Evolutionary conservation across 2,888 invertebrate genomes (phyloP).

Genomic region (Drosophila dives): DNA sequence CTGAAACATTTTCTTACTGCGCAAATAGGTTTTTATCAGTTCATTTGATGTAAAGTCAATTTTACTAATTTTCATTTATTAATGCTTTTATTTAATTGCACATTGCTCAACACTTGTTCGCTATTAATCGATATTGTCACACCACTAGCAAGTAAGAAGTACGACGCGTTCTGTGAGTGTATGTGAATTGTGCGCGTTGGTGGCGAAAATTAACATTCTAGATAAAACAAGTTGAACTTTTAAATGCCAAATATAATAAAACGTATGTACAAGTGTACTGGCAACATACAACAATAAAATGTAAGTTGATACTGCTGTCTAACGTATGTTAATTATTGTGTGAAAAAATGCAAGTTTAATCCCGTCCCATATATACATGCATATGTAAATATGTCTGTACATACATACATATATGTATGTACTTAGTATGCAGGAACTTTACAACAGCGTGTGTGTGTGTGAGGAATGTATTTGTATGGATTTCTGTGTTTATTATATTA

Average conservation of each 20-base stretch:
- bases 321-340: slow-evolving; percentile 7
- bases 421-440: slow-evolving; percentile 63
- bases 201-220: slow-evolving; percentile 62
- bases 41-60: not conserved
- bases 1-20: no score
- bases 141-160: slow-evolving; percentile 41
- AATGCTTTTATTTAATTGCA: not conserved
- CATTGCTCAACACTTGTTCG: slow-evolving; percentile 19
- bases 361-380: slow-evolving; percentile 26
- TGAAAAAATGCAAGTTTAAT: slow-evolving; percentile 45
- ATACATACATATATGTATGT: slow-evolving; percentile 18
- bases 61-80: not conserved
- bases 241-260: slow-evolving; percentile 38
- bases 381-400: slow-evolving; percentile 11
- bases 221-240: slow-evolving; percentile 33
- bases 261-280: slow-evolving; percentile 34
- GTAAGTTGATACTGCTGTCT: slow-evolving; percentile 52
- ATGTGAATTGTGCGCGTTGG: slow-evolving; percentile 49
- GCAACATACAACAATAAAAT: slow-evolving; percentile 45
- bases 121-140: slow-evolving; percentile 20
- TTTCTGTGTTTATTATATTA: slow-evolving; percentile 54
- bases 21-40: not conserved
- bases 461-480: slow-evolving; percentile 19
- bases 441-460: slow-evolving; percentile 32
- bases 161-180: slow-evolving; percentile 51